A percentile compares a stretch with the other conserved stretches of the same genome.
These are phyloP conservation scores for Drosophila trichaetosa DNA, from an alignment of 2,888 invertebrate species.

Conservation along the genomic window DNA sequence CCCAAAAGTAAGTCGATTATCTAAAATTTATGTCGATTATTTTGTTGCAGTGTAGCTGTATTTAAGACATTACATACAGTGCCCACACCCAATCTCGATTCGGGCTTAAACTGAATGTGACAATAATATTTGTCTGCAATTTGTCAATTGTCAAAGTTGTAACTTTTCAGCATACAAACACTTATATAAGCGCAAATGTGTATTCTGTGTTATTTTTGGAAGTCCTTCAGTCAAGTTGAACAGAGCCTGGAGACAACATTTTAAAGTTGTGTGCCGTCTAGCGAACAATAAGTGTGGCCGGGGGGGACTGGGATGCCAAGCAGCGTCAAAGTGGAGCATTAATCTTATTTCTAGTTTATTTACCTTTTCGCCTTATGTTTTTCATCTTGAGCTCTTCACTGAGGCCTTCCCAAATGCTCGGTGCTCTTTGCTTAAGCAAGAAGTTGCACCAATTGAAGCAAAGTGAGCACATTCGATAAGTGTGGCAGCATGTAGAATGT, in stretches of 20 bases:
- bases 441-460: conserved; percentile 5
- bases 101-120: conserved; percentile 20
- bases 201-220: conserved; percentile 11
- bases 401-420: conserved; percentile 19
- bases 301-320: conserved; percentile 5
- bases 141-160: conserved; percentile 37
- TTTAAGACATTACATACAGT: neutral
- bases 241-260: conserved; percentile 15
- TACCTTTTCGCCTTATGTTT: conserved; percentile 47
- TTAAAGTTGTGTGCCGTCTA: conserved; percentile 52
- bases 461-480: conserved; percentile 1
- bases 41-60: neutral
- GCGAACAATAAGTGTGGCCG: conserved; percentile 30
- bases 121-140: conserved; percentile 32
- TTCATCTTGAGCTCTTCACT: conserved; percentile 35
- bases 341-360: conserved; percentile 69
- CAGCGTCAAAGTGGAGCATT: conserved; percentile 28
- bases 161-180: conserved; percentile 36
- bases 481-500: neutral
- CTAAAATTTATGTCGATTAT: neutral
- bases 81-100: neutral
- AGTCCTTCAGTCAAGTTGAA: conserved; percentile 1
- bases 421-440: conserved; percentile 21
- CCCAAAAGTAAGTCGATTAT: neutral
- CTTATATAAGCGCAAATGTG: conserved; percentile 13